phyloP scores from a whole-genome alignment of 2,888 invertebrate genomes.

The Drosophila leonis region DNA sequence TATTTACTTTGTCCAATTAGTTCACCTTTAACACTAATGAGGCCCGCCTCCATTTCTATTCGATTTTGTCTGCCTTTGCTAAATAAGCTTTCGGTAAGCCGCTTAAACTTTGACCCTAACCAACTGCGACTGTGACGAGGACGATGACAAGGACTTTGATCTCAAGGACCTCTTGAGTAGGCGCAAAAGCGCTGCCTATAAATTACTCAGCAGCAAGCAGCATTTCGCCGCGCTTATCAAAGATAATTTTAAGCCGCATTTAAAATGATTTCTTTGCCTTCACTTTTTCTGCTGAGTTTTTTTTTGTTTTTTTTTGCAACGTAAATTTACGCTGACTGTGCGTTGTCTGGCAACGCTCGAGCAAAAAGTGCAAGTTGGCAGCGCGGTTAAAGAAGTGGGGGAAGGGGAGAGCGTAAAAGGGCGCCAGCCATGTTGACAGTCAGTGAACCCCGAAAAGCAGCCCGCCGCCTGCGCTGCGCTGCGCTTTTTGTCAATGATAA shows the following conservation, averaged over 20 bases:
- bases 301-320: slow-evolving; percentile 12
- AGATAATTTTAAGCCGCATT: slow-evolving; percentile 79
- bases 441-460: slow-evolving; percentile 53
- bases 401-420: slow-evolving; percentile 2
- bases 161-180: slow-evolving; percentile 62
- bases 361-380: slow-evolving; percentile 60
- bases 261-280: slow-evolving; percentile 71
- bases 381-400: not conserved
- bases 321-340: slow-evolving; percentile 64
- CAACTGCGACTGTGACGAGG: slow-evolving; percentile 32
- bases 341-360: slow-evolving; percentile 75
- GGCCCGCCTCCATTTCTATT: not conserved
- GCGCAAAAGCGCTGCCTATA: slow-evolving; percentile 60
- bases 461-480: slow-evolving; percentile 25
- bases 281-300: not conserved
- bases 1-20: slow-evolving; percentile 41
- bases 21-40: slow-evolving; percentile 30
- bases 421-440: slow-evolving; percentile 66
- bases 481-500: slow-evolving; percentile 66
- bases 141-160: slow-evolving; percentile 63
- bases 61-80: slow-evolving; percentile 5
- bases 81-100: slow-evolving; percentile 48
- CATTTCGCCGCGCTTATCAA: slow-evolving; percentile 75
- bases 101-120: slow-evolving; percentile 63
- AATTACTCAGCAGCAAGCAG: slow-evolving; percentile 71